phyloP scores from a whole-genome alignment of 2,888 invertebrate genomes.

The Stenodema calcarata region DNA sequence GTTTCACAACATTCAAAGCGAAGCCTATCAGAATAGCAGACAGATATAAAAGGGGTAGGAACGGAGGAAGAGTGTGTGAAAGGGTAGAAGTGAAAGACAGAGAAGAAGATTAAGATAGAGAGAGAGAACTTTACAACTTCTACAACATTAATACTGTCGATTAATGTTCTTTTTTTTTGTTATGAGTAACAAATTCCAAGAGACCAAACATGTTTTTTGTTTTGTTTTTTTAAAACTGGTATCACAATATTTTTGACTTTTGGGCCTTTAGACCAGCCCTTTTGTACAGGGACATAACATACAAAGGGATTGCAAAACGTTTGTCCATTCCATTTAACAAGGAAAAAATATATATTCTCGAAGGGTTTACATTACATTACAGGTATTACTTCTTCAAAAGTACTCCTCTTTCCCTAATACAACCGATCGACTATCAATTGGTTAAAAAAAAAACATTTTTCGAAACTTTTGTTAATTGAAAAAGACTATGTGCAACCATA shows the following conservation, averaged over 20 bases:
- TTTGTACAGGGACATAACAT: constrained; percentile 45
- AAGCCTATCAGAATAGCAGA: constrained; percentile 47
- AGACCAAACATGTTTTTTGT: constrained; percentile 44
- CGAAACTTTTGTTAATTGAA: not conserved
- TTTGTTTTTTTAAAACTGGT: constrained; percentile 56
- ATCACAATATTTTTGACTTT: constrained; percentile 58
- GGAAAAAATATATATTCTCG: constrained; percentile 18
- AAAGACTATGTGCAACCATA: not conserved
- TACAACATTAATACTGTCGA: constrained; percentile 2
- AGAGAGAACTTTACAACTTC: constrained; percentile 35
- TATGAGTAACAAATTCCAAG: constrained; percentile 34
- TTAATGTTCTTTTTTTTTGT: not conserved
- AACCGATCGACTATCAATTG: not conserved
- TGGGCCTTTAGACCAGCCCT: constrained; percentile 25
- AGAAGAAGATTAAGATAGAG: constrained; percentile 49
- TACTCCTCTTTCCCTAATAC: not conserved
- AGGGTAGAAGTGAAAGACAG: constrained; percentile 30
- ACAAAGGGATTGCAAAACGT: constrained; percentile 10
- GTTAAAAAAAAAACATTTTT: not conserved
- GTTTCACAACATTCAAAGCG: constrained; percentile 52
- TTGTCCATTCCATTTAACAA: not conserved
- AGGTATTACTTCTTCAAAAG: not conserved
- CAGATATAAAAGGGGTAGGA: constrained; percentile 6
- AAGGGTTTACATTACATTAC: constrained; percentile 8
- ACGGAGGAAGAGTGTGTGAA: constrained; percentile 25